These are phyloP conservation scores for Drosophila repletoides DNA, from an alignment of 1,140 invertebrate species.

Conservation along the genomic window DNA sequence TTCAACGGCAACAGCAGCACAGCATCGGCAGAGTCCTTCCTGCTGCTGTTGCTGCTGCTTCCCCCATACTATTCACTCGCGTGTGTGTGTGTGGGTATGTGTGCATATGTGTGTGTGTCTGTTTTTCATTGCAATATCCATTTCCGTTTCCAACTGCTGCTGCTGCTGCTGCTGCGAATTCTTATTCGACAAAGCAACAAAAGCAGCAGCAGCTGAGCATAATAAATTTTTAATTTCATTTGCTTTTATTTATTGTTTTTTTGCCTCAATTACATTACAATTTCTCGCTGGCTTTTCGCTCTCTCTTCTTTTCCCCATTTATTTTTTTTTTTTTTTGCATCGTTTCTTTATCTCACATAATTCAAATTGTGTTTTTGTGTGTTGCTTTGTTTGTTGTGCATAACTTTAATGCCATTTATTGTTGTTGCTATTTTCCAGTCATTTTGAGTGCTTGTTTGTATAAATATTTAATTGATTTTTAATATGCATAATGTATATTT, in stretches of 20 bases:
- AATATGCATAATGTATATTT: conserved; percentile 74
- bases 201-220: conserved; percentile 48
- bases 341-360: conserved; percentile 29
- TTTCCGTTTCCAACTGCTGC: conserved; percentile 54
- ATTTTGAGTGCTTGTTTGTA: conserved; percentile 56
- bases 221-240: conserved; percentile 79
- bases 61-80: conserved; percentile 4
- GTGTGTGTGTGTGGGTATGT: conserved; percentile 7
- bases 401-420: conserved; percentile 23
- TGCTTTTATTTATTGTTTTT: conserved; percentile 48
- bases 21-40: conserved; percentile 25
- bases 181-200: conserved; percentile 7
- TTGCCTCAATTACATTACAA: conserved; percentile 70
- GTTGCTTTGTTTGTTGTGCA: no score
- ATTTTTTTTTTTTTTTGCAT: background rate
- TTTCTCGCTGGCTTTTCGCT: conserved; percentile 18
- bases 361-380: conserved; percentile 50
- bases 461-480: conserved; percentile 80
- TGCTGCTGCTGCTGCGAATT: conserved; percentile 16
- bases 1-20: conserved; percentile 53
- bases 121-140: conserved; percentile 70
- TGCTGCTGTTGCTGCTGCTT: no score
- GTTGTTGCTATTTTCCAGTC: conserved; percentile 37
- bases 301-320: background rate
- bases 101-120: conserved; percentile 27